Evolutionary conservation across 2,888 invertebrate species (phyloP).

Genomic region (Crioceris asparagi): DNA sequence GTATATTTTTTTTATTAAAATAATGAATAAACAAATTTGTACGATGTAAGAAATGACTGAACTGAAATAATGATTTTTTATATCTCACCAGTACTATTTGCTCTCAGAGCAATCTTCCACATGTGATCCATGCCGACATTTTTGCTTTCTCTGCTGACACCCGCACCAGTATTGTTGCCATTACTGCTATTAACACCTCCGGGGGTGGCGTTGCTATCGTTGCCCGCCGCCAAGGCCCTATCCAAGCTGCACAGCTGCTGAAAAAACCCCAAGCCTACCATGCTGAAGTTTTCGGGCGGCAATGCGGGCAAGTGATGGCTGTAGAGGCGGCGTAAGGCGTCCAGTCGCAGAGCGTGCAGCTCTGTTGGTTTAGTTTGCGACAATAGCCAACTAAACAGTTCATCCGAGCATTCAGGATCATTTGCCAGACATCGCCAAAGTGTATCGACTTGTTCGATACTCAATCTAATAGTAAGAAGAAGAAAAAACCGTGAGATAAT

Average conservation of each 20-base stretch:
- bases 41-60: no score
- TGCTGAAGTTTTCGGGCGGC: slow-evolving; percentile 80
- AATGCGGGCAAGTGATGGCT: slow-evolving; percentile 80
- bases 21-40: no score
- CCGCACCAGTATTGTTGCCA: no score
- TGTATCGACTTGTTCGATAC: slow-evolving; percentile 81
- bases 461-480: slow-evolving; percentile 43
- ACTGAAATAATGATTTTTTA: no score
- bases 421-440: slow-evolving; percentile 86
- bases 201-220: slow-evolving; percentile 23
- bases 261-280: slow-evolving; percentile 82
- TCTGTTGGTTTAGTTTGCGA: slow-evolving; percentile 87
- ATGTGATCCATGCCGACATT: slow-evolving; percentile 85
- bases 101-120: slow-evolving; percentile 87
- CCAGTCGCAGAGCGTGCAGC: slow-evolving; percentile 80
- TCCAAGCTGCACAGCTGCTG: slow-evolving; percentile 86
- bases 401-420: slow-evolving; percentile 78
- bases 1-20: no score
- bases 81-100: slow-evolving; percentile 66
- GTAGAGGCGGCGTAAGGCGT: slow-evolving; percentile 79
- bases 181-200: no score
- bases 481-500: background rate
- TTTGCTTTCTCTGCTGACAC: slow-evolving; percentile 41
- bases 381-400: slow-evolving; percentile 86
- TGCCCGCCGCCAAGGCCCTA: slow-evolving; percentile 63